A percentile compares a stretch with the other conserved stretches of the same genome.
Evolutionary conservation across 2,113 vertebrate genomes (phyloP).

Genomic region (Cyprinus carpio): DNA sequence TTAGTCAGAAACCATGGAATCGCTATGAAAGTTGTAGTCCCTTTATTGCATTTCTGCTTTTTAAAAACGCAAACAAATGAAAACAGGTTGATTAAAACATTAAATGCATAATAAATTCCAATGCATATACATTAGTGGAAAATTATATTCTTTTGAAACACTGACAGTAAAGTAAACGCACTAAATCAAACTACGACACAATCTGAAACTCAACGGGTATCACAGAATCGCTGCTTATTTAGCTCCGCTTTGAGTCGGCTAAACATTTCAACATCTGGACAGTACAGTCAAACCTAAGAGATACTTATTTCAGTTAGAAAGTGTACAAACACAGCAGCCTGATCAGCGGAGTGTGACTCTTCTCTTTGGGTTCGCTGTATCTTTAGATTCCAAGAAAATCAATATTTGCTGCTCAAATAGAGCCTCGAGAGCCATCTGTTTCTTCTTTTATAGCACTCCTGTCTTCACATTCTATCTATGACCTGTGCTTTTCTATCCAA

Average conservation of each 20-base stretch:
- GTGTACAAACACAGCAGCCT: background rate
- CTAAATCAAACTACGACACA: background rate
- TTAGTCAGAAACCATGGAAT: background rate
- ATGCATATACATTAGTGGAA: background rate
- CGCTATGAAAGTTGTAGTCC: background rate
- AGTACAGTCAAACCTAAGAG: background rate
- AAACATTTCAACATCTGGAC: background rate
- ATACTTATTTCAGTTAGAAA: background rate
- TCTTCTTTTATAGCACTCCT: background rate
- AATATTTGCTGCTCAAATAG: slow-evolving; percentile 5
- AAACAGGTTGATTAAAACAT: background rate
- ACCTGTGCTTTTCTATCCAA: background rate
- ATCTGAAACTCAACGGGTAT: background rate
- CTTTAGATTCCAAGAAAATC: slow-evolving; percentile 54
- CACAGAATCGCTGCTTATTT: background rate
- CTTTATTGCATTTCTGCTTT: slow-evolving; percentile 15
- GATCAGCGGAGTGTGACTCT: background rate
- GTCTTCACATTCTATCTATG: background rate
- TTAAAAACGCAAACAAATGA: background rate
- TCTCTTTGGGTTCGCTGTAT: slow-evolving; percentile 73
- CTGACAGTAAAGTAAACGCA: slow-evolving; percentile 31
- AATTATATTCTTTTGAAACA: background rate
- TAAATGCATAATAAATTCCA: background rate
- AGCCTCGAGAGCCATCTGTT: background rate
- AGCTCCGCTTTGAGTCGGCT: background rate